Evolutionary conservation across 2,888 invertebrate genomes (phyloP), one percentile per base, ranked within the genome.

Genomic region (Caenorhabditis angaria): DNA sequence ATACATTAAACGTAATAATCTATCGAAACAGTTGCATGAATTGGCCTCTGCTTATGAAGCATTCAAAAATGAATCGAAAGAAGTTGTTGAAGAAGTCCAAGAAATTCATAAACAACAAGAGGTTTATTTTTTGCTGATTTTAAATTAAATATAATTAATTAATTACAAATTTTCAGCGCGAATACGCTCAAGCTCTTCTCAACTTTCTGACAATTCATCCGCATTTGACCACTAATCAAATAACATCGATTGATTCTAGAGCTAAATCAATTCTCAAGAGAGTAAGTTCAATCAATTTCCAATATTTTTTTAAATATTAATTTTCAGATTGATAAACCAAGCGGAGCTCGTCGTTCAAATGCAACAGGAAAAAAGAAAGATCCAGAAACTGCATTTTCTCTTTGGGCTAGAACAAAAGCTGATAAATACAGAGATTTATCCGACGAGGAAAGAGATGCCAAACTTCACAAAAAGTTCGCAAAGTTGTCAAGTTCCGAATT

Each of bases 361-460:
- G 18, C 3, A 25, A 56, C 28, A 5, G 6, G n/a, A 20, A 56
- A 56, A 27, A 56, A 28, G n/a, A 56, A 56, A 25, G 56, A 56
- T 6, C 56, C 56, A 28, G 56, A 24, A 20, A 56, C 56, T n/a
- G 56, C 56, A 3, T 56, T 22, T 32, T 29, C 29, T 14, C 12
- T 56, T 8, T 56, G 28, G 29, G 18, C 18, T 4, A 56, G 25
- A 32, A 32, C 29, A 28, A 56, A 29, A 32, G 56, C 29, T 5
- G 56, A 56, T 28, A 56, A 56, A 20, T 56, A 56, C 28, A 12
- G 29, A 20, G 56, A 56, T 27, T 32, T 56, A 14, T 22, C 29
- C 4, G 56, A 56, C 3, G 56, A 56, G 20, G 32, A 25, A 18
- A 4, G 56, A 56, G 32, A 56, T 3, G 20, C 3, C 4, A 56